phyloP scores from a whole-genome alignment of 1,140 invertebrate genomes.

The Aphis gossypii region DNA sequence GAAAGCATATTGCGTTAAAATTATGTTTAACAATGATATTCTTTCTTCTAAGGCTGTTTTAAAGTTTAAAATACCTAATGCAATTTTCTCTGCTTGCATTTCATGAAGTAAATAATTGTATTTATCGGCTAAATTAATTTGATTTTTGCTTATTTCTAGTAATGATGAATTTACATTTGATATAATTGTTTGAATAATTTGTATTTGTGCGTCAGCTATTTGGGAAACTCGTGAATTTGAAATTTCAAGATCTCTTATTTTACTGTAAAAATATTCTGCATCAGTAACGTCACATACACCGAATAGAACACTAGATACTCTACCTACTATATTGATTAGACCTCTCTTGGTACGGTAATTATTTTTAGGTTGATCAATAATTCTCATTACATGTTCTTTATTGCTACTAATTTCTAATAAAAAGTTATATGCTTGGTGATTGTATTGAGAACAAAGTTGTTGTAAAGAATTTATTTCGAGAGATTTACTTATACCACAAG shows the following conservation, averaged over 20 bases:
- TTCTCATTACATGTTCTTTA: conserved; percentile 2
- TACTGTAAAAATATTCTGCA: background rate
- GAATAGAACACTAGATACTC: background rate
- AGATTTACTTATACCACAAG: too few species aligned
- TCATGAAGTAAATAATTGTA: background rate
- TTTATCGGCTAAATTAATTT: background rate
- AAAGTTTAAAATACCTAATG: too few species aligned
- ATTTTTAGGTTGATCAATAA: background rate
- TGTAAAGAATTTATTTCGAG: too few species aligned
- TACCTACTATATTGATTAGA: background rate
- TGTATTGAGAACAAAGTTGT: background rate
- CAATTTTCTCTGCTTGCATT: background rate
- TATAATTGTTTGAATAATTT: background rate
- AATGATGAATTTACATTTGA: background rate
- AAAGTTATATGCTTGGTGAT: background rate
- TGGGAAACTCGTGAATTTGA: background rate
- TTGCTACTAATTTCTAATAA: background rate
- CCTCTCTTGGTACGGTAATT: background rate
- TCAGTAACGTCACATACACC: conserved; percentile 1
- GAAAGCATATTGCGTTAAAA: too few species aligned
- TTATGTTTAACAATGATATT: too few species aligned
- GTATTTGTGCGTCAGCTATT: background rate
- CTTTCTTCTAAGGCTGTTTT: too few species aligned
- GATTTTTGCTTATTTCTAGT: background rate
- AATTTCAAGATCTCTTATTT: background rate